Percentiles rank a stretch among this genome's conserved stretches.
Conservation (phyloP, 2,797 vertebrate genomes). For the Aratinga solstitialis region DNA sequence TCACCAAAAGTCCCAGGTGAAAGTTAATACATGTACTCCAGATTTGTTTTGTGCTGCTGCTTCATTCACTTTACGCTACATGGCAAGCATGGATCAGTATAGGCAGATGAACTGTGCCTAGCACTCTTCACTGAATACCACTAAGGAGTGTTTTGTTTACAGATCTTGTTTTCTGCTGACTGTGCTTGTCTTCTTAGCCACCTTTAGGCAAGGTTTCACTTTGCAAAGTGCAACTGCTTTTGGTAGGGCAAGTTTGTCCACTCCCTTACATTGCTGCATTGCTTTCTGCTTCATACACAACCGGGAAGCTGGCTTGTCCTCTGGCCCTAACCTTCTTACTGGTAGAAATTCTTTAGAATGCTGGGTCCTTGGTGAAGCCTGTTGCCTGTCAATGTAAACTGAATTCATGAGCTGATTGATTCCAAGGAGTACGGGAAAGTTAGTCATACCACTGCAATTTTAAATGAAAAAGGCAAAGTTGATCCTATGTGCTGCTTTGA, state of each 20-base stretch:
- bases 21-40: neutral
- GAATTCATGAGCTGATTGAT: neutral
- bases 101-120: constrained; percentile 5
- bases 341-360: neutral
- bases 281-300: fast-evolving
- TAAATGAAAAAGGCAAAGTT: neutral
- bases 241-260: neutral
- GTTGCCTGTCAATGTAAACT: neutral
- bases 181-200: constrained; percentile 25
- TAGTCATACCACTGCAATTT: neutral
- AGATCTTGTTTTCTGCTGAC: constrained; percentile 30
- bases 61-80: neutral
- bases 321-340: neutral
- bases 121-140: constrained; percentile 27
- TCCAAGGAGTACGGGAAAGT: neutral
- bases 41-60: neutral
- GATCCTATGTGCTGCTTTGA: neutral
- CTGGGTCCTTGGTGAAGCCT: neutral
- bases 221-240: neutral
- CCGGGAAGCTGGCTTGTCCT: neutral
- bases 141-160: constrained; percentile 69
- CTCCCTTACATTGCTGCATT: neutral
- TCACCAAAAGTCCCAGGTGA: neutral
- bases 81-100: constrained; percentile 55
- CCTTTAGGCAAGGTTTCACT: constrained; percentile 6